Evolutionary conservation across 2,113 vertebrate genomes (phyloP).

Genomic region (Rana temporaria): DNA sequence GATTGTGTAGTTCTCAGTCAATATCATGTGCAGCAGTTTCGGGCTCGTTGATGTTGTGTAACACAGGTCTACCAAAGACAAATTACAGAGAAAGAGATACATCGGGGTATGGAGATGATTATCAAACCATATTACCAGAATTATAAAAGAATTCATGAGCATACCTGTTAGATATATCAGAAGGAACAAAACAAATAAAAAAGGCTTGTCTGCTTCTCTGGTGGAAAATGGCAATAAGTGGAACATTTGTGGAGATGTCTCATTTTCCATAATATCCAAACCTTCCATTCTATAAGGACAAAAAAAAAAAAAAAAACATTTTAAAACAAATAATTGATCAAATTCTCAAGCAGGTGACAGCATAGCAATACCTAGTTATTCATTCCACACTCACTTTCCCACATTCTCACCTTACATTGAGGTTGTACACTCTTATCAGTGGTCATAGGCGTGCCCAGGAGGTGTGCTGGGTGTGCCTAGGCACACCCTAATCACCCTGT

Average conservation of each 20-base stretch:
- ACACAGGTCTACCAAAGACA: constrained; percentile 49
- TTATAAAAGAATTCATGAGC: constrained; percentile 29
- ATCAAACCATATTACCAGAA: constrained; percentile 22
- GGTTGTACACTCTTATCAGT: no score
- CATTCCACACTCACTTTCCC: no score
- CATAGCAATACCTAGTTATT: no score
- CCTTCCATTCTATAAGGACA: no score
- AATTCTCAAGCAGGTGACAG: no score
- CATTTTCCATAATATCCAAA: background rate
- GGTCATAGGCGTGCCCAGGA: no score
- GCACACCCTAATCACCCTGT: no score
- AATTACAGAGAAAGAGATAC: background rate
- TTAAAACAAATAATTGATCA: no score
- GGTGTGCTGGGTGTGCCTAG: no score
- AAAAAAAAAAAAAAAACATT: no score
- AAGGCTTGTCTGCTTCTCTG: background rate
- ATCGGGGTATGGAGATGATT: constrained; percentile 23
- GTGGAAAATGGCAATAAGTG: background rate
- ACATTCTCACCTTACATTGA: no score
- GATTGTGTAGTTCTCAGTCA: constrained; percentile 35
- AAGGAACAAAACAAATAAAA: constrained; percentile 20
- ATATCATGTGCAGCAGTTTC: constrained; percentile 38
- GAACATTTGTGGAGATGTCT: background rate
- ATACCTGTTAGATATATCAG: constrained; percentile 25
- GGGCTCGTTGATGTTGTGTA: constrained; percentile 26